Evolutionary conservation across 2,797 vertebrate genomes (phyloP), one percentile per base, ranked within the genome.

Genomic region (Benthosema pterotum): DNA sequence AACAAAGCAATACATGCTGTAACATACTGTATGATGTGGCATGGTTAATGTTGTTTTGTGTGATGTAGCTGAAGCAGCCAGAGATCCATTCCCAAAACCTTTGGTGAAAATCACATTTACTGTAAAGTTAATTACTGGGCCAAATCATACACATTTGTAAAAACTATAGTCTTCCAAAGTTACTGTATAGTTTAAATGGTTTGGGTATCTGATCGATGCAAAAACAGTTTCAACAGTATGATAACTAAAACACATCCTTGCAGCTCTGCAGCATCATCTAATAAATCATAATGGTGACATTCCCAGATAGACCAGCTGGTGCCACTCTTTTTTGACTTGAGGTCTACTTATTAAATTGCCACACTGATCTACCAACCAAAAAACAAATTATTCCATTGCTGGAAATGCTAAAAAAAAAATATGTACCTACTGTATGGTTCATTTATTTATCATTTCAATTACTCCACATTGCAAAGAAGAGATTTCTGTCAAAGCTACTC

Each of bases 221-320:
- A 71, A 64, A 74, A 58, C 67, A 71, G 11, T 25, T 19, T 48
- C 54, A 61, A 11, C 47, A 38, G 2, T 22, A 48, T 55, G 54
- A 46, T 57, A 38, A 18, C 56, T 59, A 22, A 50, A n/a, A 64
- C 14, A 71, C 59, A 64, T 56, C 45, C 4, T 49, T 42, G 43
- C 49, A 52, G 47, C 52, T 53, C 14, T 74, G 47, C n/a, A n/a
- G n/a, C n/a, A 63, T 47, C 22, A 43, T 19, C 45, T 14, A 57
- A 57, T 52, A 51, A 59, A 47, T 50, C 66, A 68, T 50, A 60
- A 60, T 55, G 17, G 19, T 55, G 58, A n/a, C 63, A 60, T 57
- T 19, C 46, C 17, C 22, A 49, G 42, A 25, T 43, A 42, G 45
- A 16, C 6, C 9, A 32, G 76, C 58, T n/a, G n/a, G n/a, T n/a